phyloP scores from a whole-genome alignment of 1,140 invertebrate genomes.

The Gonioctena quinquepunctata region DNA sequence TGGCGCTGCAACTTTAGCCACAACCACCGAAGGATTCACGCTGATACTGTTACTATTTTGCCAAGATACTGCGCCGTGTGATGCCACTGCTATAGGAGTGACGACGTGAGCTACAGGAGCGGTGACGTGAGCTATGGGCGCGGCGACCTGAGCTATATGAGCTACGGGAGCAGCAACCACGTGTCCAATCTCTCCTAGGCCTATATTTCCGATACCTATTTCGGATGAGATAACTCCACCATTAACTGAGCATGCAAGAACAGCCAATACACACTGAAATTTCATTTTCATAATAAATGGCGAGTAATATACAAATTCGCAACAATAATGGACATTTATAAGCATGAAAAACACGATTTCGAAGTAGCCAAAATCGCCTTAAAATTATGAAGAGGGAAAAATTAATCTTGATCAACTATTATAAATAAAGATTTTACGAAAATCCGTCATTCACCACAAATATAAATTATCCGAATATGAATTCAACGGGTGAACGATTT shows the following conservation, averaged over 20 bases:
- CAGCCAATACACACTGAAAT: slow-evolving; percentile 18
- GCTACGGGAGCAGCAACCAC: background rate
- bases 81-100: slow-evolving; percentile 24
- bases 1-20: slow-evolving; percentile 23
- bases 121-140: slow-evolving; percentile 1
- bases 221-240: slow-evolving; percentile 22
- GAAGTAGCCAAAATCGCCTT: too few species aligned
- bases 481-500: too few species aligned
- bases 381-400: too few species aligned
- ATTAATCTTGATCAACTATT: too few species aligned
- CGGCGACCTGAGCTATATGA: slow-evolving; percentile 17
- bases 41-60: slow-evolving; percentile 31
- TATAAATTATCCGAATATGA: too few species aligned
- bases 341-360: too few species aligned
- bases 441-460: too few species aligned
- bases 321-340: too few species aligned
- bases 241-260: slow-evolving; percentile 19
- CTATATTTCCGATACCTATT: background rate
- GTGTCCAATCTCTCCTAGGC: slow-evolving; percentile 12
- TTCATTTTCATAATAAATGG: too few species aligned
- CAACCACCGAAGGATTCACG: slow-evolving; percentile 15
- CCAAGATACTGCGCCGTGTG: slow-evolving; percentile 24
- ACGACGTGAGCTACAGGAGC: slow-evolving; percentile 7
- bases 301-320: too few species aligned
- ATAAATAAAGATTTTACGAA: too few species aligned